Evolutionary conservation across 2,888 invertebrate genomes (phyloP).

Genomic region (Penaeus monodon): DNA sequence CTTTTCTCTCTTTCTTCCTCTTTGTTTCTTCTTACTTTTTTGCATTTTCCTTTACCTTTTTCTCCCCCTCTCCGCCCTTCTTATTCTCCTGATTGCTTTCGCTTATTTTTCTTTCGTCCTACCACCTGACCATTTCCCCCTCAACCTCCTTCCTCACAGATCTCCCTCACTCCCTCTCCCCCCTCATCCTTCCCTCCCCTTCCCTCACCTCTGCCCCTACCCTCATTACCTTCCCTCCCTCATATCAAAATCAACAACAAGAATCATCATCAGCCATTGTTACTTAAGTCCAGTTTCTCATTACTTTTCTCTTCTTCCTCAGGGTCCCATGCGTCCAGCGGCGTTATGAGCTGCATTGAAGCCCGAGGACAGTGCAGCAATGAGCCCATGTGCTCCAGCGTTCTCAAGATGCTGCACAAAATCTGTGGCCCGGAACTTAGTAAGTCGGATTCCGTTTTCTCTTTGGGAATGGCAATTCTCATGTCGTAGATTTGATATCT

Average conservation of each 20-base stretch:
- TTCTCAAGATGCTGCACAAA: constrained; percentile 48
- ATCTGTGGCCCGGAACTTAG: constrained; percentile 53
- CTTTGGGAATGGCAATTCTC: too few relatives aligned
- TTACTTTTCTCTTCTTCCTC: not conserved
- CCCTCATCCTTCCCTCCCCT: not conserved
- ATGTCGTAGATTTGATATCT: too few relatives aligned
- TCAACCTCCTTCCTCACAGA: too few relatives aligned
- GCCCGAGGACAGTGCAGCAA: constrained; percentile 41
- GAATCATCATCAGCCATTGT: too few relatives aligned
- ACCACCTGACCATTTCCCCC: not conserved
- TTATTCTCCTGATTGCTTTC: not conserved
- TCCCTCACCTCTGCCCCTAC: not conserved
- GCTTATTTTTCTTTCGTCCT: not conserved
- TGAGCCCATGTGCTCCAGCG: constrained; percentile 31
- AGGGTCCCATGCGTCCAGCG: constrained; percentile 30
- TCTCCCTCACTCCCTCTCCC: not conserved
- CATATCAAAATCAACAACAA: too few relatives aligned
- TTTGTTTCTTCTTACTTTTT: not conserved
- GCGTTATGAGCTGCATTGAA: constrained; percentile 50
- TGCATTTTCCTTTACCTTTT: not conserved
- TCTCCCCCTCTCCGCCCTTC: not conserved
- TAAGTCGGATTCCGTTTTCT: constrained; percentile 2
- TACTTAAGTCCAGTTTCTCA: not conserved
- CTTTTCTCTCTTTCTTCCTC: not conserved
- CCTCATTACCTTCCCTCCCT: too few relatives aligned